Percentiles rank a stretch among this genome's conserved stretches.
Evolutionary conservation across 2,113 vertebrate species (phyloP).

Genomic region (Proterorhinus semilunaris): DNA sequence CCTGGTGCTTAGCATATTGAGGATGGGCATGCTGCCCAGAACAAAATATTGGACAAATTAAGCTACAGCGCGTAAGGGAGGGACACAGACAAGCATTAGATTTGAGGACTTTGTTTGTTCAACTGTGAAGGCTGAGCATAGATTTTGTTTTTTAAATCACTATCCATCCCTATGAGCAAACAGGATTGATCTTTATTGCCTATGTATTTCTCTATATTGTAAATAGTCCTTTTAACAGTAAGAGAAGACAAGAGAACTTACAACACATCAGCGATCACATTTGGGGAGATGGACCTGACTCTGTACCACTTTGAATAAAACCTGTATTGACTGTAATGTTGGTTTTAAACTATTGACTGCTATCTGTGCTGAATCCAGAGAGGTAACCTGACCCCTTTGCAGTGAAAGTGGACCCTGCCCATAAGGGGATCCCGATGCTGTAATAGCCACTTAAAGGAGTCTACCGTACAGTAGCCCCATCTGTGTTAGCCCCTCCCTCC

Average conservation of each 20-base stretch:
- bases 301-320: too few relatives aligned
- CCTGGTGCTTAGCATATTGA: slow-evolving; percentile 64
- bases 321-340: neutral
- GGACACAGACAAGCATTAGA: slow-evolving; percentile 7
- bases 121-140: neutral
- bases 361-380: neutral
- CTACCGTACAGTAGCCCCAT: slow-evolving; percentile 45
- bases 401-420: slow-evolving; percentile 53
- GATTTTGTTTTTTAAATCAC: neutral
- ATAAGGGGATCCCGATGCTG: slow-evolving; percentile 48
- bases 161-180: neutral
- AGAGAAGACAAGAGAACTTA: too few relatives aligned
- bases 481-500: slow-evolving; percentile 30
- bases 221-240: neutral
- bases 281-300: too few relatives aligned
- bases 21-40: slow-evolving; percentile 65
- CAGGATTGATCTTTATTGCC: too few relatives aligned
- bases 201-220: too few relatives aligned
- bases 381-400: neutral
- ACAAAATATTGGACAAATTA: slow-evolving; percentile 69
- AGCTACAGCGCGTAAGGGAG: slow-evolving; percentile 17
- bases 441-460: slow-evolving; percentile 61
- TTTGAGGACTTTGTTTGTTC: slow-evolving; percentile 22
- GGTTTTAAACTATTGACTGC: neutral
- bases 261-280: too few relatives aligned